Percentiles rank a stretch among this genome's conserved stretches.
Conservation (phyloP, 2,797 vertebrate species). For the Selene dorsalis region DNA sequence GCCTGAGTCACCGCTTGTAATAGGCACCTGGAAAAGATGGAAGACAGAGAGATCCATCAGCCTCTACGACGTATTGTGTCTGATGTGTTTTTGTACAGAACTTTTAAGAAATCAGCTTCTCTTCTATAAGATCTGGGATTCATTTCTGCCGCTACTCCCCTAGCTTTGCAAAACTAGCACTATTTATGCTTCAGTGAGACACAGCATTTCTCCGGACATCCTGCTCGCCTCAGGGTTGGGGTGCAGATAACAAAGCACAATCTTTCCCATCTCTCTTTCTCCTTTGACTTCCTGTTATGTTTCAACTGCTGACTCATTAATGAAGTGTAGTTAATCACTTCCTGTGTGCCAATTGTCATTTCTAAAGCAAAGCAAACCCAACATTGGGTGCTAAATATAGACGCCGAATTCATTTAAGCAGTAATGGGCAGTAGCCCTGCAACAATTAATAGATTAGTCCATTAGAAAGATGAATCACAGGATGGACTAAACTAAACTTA, state of each 20-base stretch:
- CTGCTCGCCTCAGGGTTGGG: neutral
- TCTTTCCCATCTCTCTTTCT: neutral
- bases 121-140: neutral
- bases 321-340: neutral
- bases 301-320: neutral
- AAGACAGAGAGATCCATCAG: slow-evolving; percentile 57
- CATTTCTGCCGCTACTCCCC: neutral
- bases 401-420: neutral
- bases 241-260: neutral
- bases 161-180: neutral
- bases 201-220: neutral
- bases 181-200: neutral
- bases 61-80: neutral
- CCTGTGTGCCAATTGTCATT: neutral
- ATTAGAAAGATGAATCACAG: neutral
- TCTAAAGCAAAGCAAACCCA: neutral
- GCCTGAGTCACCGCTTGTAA: slow-evolving; percentile 90
- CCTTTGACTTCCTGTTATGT: neutral
- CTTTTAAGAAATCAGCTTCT: neutral
- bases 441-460: neutral
- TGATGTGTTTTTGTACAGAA: neutral
- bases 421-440: neutral
- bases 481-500: no score
- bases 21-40: slow-evolving; percentile 87
- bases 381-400: neutral